Conservation (phyloP, 2,797 vertebrate genomes). For the Gastrophryne carolinensis region DNA sequence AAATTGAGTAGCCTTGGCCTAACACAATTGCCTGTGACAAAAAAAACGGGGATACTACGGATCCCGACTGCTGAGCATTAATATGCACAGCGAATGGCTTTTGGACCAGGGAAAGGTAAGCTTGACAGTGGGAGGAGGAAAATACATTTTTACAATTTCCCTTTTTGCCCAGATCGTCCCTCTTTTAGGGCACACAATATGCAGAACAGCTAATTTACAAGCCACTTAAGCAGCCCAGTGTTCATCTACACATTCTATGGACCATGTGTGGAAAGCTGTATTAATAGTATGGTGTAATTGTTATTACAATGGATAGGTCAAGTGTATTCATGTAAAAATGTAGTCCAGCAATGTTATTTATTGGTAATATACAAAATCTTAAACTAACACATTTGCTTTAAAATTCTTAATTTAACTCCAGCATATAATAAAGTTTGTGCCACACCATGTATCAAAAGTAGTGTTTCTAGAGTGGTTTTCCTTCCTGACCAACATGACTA, state of each 20-base stretch:
- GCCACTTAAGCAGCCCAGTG: too few relatives aligned
- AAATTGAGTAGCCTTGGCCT: too few relatives aligned
- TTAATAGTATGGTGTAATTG: background rate
- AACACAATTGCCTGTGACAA: too few relatives aligned
- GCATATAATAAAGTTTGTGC: constrained; percentile 1
- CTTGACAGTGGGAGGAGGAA: too few relatives aligned
- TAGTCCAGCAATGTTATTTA: background rate
- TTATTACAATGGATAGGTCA: background rate
- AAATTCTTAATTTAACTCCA: background rate
- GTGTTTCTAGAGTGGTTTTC: background rate
- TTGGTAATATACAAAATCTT: background rate
- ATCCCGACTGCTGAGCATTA: too few relatives aligned
- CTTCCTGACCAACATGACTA: background rate
- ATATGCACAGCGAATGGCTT: too few relatives aligned
- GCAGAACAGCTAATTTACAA: too few relatives aligned
- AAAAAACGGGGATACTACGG: too few relatives aligned
- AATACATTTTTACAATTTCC: too few relatives aligned
- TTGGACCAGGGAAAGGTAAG: too few relatives aligned
- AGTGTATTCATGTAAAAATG: background rate
- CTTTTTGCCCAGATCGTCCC: too few relatives aligned
- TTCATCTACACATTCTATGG: background rate
- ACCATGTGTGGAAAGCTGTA: background rate
- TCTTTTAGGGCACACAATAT: too few relatives aligned
- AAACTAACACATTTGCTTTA: background rate
- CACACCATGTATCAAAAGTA: background rate